Evolutionary conservation across 2,113 vertebrate species (phyloP), one percentile per base, ranked within the genome.

Genomic region (Redunca redunca): DNA sequence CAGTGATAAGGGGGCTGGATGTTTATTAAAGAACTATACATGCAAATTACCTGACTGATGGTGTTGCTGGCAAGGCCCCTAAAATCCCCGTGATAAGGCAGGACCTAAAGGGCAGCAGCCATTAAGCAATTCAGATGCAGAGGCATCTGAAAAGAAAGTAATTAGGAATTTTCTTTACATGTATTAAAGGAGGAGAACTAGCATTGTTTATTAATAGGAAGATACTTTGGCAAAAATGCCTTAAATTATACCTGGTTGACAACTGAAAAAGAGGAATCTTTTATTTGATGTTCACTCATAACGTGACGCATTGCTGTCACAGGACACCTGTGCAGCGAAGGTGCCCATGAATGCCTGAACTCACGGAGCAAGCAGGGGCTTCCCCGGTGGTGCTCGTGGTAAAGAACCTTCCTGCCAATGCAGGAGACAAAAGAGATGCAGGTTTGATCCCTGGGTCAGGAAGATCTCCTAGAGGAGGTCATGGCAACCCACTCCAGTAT

Each of bases 21-120:
- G 84, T 77, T 98, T 96, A 97, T 96, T 98, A 98, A 98, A 97
- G 94, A 97, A 95, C 96, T 95, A 78, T 90, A 96, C 95, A 91
- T 96, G 77, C 93, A 97, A 98, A 97, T 23, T 85, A 97, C 89
- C 46, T 96, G 14, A 40, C 48, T 7, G 28, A 96, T 80, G 87
- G 50, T 80, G 81, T 52, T 96, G 74, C 96, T 90, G 90, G 97
- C 82, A 93, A 96, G 85, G 80, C 89, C 96, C 74, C 86, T 78
- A 21, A 97, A 96, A 93, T 97, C 36, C 28, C 74, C 52, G 62
- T 92, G 88, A 94, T 82, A 95, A 97, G 83, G 91, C 87, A 95
- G 90, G 95, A 94, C 94, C 86, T 67, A 92, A 40, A 78, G 87
- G 98, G 90, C 52, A 94, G 94, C 28, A 91, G 88, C 96, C 94